phyloP scores from a whole-genome alignment of 1,140 invertebrate species.

The Ceratitis capitata region DNA sequence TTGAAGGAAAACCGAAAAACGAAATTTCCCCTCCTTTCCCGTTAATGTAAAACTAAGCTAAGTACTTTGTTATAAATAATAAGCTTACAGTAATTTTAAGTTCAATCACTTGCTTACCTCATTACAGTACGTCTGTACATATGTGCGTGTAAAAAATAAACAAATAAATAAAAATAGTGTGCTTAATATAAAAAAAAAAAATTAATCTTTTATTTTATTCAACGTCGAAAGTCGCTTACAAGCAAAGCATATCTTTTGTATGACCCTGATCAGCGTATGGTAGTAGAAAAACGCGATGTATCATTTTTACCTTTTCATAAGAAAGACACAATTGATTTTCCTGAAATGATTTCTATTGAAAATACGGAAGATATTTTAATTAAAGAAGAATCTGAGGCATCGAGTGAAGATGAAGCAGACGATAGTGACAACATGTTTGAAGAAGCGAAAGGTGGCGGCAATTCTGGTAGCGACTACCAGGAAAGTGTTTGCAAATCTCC shows the following conservation, averaged over 20 bases:
- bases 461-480: background rate
- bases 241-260: slow-evolving; percentile 27
- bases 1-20: no score
- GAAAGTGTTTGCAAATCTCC: background rate
- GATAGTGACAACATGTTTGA: background rate
- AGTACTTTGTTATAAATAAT: no score
- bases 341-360: background rate
- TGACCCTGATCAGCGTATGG: background rate
- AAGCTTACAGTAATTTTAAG: no score
- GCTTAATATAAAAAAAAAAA: no score
- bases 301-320: background rate
- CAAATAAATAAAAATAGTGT: no score
- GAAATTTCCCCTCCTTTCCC: no score
- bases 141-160: no score
- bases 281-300: slow-evolving; percentile 33
- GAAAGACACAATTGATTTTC: background rate
- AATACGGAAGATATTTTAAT: background rate
- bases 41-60: no score
- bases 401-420: background rate
- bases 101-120: no score
- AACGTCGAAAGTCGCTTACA: slow-evolving; percentile 10
- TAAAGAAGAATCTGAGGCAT: background rate
- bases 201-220: no score
- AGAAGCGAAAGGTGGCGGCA: background rate
- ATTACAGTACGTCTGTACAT: no score